phyloP scores from a whole-genome alignment of 1,140 invertebrate species.

The Thalassaphorura encarpata region DNA sequence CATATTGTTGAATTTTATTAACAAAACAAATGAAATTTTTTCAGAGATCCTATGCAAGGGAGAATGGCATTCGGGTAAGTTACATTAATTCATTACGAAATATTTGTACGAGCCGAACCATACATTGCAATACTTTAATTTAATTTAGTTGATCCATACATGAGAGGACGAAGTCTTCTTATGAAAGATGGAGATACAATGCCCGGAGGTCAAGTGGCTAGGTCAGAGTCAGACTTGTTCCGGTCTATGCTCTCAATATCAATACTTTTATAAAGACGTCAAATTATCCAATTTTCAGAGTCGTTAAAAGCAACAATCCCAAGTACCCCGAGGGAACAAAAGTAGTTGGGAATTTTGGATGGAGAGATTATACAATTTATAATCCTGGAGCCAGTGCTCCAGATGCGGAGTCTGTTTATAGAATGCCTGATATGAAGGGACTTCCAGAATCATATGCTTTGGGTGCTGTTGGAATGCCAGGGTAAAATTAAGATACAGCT shows the following conservation, averaged over 20 bases:
- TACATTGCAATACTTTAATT: too few species aligned
- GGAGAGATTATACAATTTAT: constrained; percentile 9
- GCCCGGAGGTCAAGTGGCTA: constrained; percentile 32
- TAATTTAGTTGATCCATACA: constrained; percentile 65
- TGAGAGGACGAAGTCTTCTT: constrained; percentile 42
- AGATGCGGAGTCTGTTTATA: neutral
- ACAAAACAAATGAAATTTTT: too few species aligned
- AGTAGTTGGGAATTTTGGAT: constrained; percentile 11
- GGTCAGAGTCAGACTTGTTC: constrained; percentile 12
- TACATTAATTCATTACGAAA: too few species aligned
- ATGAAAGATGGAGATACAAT: constrained; percentile 28
- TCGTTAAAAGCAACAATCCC: neutral
- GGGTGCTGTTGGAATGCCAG: constrained; percentile 31
- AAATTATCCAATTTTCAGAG: too few species aligned
- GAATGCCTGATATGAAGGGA: constrained; percentile 15
- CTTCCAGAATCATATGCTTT: neutral
- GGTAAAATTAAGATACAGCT: neutral
- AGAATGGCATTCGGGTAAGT: too few species aligned
- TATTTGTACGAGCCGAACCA: too few species aligned
- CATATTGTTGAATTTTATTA: too few species aligned
- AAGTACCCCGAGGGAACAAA: neutral
- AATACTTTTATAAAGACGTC: too few species aligned
- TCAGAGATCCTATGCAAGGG: too few species aligned
- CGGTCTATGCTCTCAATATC: too few species aligned
- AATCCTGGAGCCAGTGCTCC: constrained; percentile 11